Evolutionary conservation across 2,113 vertebrate genomes (phyloP).

Genomic region (Caloenas nicobarica): DNA sequence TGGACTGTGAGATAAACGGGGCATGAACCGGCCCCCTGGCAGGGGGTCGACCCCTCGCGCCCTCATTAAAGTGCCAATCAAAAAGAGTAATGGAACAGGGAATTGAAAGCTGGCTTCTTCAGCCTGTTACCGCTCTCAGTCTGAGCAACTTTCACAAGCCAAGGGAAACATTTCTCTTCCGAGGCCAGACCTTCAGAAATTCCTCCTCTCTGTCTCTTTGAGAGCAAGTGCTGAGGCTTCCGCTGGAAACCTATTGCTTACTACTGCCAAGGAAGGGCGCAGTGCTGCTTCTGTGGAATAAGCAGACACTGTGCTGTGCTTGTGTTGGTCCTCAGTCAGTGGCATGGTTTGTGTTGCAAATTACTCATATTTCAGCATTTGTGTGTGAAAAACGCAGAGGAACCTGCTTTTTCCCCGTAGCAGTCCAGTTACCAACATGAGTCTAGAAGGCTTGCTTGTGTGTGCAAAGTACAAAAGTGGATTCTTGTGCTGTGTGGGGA

Average conservation of each 20-base stretch:
- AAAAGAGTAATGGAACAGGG: slow-evolving; percentile 89
- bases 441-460: rapidly evolving
- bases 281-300: not conserved
- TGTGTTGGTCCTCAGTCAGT: rapidly evolving
- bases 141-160: not conserved
- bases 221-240: not conserved
- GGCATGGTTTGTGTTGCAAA: too few species aligned
- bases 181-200: slow-evolving; percentile 17
- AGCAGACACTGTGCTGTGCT: not conserved
- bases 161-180: slow-evolving; percentile 44
- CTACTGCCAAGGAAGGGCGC: too few species aligned
- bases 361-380: rapidly evolving
- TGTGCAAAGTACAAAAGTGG: rapidly evolving
- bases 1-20: slow-evolving; percentile 89
- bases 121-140: not conserved
- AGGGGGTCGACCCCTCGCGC: slow-evolving; percentile 84
- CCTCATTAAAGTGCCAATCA: slow-evolving; percentile 97
- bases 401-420: not conserved
- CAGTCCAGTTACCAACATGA: rapidly evolving
- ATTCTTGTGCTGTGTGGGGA: rapidly evolving
- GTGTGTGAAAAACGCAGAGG: not conserved
- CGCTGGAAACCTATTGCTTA: too few species aligned
- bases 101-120: slow-evolving; percentile 63
- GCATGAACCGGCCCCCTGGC: slow-evolving; percentile 88
- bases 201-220: not conserved